Evolutionary conservation across 2,888 invertebrate species (phyloP), one percentile per base, ranked within the genome.

Genomic region (Enchytraeus crypticus): DNA sequence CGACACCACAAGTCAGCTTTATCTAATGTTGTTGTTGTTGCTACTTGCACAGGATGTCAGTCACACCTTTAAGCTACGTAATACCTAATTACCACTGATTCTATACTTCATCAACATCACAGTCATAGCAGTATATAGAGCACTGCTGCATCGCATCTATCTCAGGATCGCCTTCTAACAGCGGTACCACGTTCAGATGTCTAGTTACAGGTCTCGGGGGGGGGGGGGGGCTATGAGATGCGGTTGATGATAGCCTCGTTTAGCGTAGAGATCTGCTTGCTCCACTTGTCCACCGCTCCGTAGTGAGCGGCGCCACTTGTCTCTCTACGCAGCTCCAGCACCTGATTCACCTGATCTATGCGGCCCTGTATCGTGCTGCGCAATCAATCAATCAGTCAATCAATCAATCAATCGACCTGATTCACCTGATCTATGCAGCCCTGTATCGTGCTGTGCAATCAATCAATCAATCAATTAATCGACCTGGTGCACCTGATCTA

Each of bases 241-340:
- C 92, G 93, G 82, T 90, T 91, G 73, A 90, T 87, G 73, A 96
- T 88, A 60, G 92, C 90, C 73, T 87, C 84, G 79, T 96, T 93
- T 72, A 96, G 84, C 53, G 88, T 86, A 70, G 87, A 84, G 67
- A 96, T 84, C 82, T 95, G 93, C 78, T 87, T 85, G 64, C 92
- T 92, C 95, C 95, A 96, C 83, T 91, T 91, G 81, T 96, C 95
- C 74, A 96, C 84, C 53, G 95, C 95, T 73, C 85, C 85, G 81
- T 95, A 95, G 63, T 93, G 85, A 55, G 90, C 88, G 55, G 89
- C 89, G 74, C 88, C 87, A 67, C 87, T 85, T 18, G 70, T 66
- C 60, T 77, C 76, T 47, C 71, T 66, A 76, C 88, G 87, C 76
- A 96, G 82, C 80, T 92, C 90, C 71, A 96, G 82, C 62, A 96